A percentile compares a stretch with the other conserved stretches of the same genome.
Conservation (phyloP, 2,888 invertebrate genomes). For the Caenorhabditis sp. region DNA sequence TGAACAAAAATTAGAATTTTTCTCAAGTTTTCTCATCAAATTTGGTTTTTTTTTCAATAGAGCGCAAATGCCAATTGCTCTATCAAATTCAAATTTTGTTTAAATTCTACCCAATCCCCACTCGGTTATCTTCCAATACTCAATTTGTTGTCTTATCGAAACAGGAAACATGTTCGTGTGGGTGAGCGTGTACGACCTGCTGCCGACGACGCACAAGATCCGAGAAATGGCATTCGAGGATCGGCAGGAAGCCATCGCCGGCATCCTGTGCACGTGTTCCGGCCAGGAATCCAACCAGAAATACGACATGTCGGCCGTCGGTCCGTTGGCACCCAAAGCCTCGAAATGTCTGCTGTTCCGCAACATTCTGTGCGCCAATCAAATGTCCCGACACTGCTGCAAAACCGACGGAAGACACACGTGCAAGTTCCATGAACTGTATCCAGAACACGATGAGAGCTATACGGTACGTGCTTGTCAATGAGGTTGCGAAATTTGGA, state of each 20-base stretch:
- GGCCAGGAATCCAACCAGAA: constrained; percentile 7
- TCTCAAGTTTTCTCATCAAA: background rate
- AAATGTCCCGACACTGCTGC: constrained; percentile 67
- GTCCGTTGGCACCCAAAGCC: constrained; percentile 11
- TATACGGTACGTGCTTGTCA: constrained; percentile 29
- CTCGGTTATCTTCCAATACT: too few species aligned
- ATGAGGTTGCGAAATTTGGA: background rate
- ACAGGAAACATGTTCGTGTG: constrained; percentile 58
- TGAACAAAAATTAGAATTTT: too few species aligned
- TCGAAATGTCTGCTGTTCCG: constrained; percentile 56
- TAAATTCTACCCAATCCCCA: background rate
- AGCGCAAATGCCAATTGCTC: background rate
- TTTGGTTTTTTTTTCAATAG: background rate
- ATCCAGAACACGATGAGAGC: constrained; percentile 54
- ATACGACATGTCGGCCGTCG: constrained; percentile 39
- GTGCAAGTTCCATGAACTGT: constrained; percentile 61
- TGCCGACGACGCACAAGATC: constrained; percentile 65
- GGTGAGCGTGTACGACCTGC: constrained; percentile 63
- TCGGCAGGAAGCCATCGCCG: constrained; percentile 19
- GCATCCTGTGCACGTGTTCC: constrained; percentile 53
- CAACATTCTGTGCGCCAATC: constrained; percentile 58
- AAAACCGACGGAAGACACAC: constrained; percentile 16
- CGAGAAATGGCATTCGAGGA: constrained; percentile 30
- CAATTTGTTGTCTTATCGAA: too few species aligned
- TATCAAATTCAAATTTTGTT: too few species aligned